Base-by-base conservation (phyloP, 2,888 invertebrate genomes). In the Dichetophora obliterata region DNA sequence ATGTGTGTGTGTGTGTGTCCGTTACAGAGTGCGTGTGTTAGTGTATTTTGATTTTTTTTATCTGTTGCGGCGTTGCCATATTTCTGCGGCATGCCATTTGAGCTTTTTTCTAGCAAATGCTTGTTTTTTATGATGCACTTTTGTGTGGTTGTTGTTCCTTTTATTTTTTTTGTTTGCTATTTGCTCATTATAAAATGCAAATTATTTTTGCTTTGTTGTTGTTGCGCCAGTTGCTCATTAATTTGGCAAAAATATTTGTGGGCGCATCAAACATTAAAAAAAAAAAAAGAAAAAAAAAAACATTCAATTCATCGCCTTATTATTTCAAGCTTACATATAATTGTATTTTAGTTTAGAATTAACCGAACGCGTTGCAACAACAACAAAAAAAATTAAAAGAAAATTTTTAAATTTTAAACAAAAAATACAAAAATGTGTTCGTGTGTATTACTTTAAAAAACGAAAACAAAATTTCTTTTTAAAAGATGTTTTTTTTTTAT, bases 211-310 rank as follows among this genome's bases (percentile, higher is more conserved):
- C 43, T 14, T 43, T 9, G 4, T 22, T 75, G 27, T 82, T 85
- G 83, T 84, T 84, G 84, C 85, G 59, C 48, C 59, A 59, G 72
- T 24, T 73, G 61, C 48, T 73, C 61, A 63, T 73, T 73, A 73
- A 73, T 73, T 63, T 73, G 50, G 31, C 73, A 63, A 63, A 63
- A 63, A 73, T 31, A 73, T 63, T 73, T 14, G 73, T 50, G 48
- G 63, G 27, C 27, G 65, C 63, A 37, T 57, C 50, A 37, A n/a
- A 19, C 2, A 37, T 19, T 66, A 11, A 6, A 43, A 27, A 16
- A 14, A 61, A 16, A 31, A 37, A 57, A 22, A n/a, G n/a, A 11
- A 6, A 43, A 27, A 16, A 14, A 61, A 16, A 31, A 37, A 57
- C 11, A 4, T 16, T 27, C 9, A 37, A 5, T 14, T 34, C 57